phyloP scores from a whole-genome alignment of 2,888 invertebrate species.

The Trissoscelio sp. region DNA sequence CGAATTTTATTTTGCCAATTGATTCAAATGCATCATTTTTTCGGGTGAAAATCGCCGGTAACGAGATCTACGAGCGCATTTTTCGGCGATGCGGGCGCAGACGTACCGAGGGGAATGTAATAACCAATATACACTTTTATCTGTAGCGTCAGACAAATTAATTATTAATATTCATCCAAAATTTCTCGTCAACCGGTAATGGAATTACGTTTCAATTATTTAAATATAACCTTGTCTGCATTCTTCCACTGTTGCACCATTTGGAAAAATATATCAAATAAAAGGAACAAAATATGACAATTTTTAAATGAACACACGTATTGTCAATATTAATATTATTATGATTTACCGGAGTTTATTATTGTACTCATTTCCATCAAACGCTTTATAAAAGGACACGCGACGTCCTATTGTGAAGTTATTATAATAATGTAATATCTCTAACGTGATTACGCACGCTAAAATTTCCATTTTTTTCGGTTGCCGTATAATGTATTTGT shows the following conservation, averaged over 20 bases:
- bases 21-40: conserved; percentile 44
- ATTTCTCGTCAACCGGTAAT: conserved; percentile 63
- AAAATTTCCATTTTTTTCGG: conserved; percentile 34
- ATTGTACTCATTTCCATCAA: conserved; percentile 46
- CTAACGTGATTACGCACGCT: conserved; percentile 42
- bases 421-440: conserved; percentile 44
- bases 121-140: conserved; percentile 63
- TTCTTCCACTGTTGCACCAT: conserved; percentile 32
- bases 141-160: conserved; percentile 61
- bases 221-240: conserved; percentile 54
- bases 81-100: conserved; percentile 19
- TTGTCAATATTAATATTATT: conserved; percentile 45
- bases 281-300: conserved; percentile 37
- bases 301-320: conserved; percentile 23
- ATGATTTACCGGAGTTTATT: conserved; percentile 45
- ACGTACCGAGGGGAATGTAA: conserved; percentile 44
- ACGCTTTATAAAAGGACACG: conserved; percentile 37
- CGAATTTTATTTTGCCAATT: conserved; percentile 59
- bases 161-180: conserved; percentile 64
- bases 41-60: conserved; percentile 18
- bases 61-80: conserved; percentile 36
- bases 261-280: conserved; percentile 33
- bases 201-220: conserved; percentile 63
- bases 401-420: conserved; percentile 37
- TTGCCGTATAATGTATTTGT: conserved; percentile 24